Evolutionary conservation across 2,888 invertebrate species (phyloP).

Genomic region (Drosophila fulvimacula): DNA sequence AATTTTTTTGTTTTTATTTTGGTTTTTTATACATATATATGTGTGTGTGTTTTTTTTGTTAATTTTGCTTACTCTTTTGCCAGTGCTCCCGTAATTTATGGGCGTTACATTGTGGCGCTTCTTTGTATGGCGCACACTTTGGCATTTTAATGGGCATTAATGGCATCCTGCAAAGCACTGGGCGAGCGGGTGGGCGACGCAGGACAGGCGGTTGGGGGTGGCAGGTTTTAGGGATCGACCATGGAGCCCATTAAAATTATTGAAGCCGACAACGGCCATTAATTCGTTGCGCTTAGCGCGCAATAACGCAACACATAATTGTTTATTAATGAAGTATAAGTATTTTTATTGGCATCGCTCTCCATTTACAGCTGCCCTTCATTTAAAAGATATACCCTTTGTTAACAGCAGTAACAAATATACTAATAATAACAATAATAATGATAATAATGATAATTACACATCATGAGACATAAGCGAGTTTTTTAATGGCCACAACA

Average conservation of each 20-base stretch:
- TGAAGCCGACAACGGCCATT: slow-evolving; percentile 76
- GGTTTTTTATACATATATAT: not conserved
- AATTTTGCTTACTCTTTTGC: slow-evolving; percentile 56
- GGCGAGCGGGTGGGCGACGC: not conserved
- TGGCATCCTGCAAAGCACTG: slow-evolving; percentile 44
- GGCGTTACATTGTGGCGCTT: slow-evolving; percentile 71
- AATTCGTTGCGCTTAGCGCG: slow-evolving; percentile 76
- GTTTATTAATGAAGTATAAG: slow-evolving; percentile 89
- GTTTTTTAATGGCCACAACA: not conserved
- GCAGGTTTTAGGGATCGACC: slow-evolving; percentile 11
- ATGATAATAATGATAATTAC: not conserved
- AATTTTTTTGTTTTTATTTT: slow-evolving; percentile 49
- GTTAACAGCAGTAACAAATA: not conserved
- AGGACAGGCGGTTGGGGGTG: not conserved
- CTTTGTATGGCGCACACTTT: slow-evolving; percentile 66
- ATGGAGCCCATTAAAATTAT: slow-evolving; percentile 73
- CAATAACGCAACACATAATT: slow-evolving; percentile 85
- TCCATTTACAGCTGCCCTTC: slow-evolving; percentile 1
- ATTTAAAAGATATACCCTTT: not conserved
- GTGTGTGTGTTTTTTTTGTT: slow-evolving; percentile 19
- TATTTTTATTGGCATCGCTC: slow-evolving; percentile 86
- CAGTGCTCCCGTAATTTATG: slow-evolving; percentile 63
- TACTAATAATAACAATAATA: not conserved
- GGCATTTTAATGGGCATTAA: slow-evolving; percentile 78
- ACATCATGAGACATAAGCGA: not conserved